Base-by-base conservation (phyloP, 2,888 invertebrate species). In the Endotricha flammealis region DNA sequence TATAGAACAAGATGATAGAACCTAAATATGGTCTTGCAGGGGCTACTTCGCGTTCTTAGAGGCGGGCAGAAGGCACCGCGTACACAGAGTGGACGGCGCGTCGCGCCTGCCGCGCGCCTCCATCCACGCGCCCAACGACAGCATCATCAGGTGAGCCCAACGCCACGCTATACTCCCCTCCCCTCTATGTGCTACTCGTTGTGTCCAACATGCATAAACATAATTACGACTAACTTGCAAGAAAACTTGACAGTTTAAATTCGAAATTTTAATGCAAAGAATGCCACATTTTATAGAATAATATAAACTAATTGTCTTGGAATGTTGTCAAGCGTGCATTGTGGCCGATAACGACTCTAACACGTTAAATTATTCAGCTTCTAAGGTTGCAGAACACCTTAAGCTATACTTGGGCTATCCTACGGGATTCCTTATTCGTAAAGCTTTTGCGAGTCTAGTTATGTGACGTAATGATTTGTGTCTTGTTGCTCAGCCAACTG, bases 41-140 rank as follows among this genome's bases (percentile, higher is more conserved):
- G 95, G 95, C 9, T 94, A 95, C 77, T 96, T 95, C 80, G 96
- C 96, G 6, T 97, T 97, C 79, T 89, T 93, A 58, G 94, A 94
- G 72, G 93, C 95, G 14, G 95, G 95, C 4, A 87, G 92, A 38
- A 89, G 90, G 44, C 93, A 94, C 58, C 85, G 94, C 45, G 89
- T 89, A 28, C 88, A 88, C 40, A 75, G 91, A 32, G 87, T 82
- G 4, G 91, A 91, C 58, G 90, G 90, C 14, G 74, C 67, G 46
- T 81, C 66, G 43, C 81, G 82, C 68, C 79, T 78, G 62, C 90
- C 77, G 63, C 91, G 73, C 72, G 90, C 85, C 67, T 90, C 77
- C 36, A 87, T 90, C 44, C 91, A 91, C 55, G 89, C 90, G 28
- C 92, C 91, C 39, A 93, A 93, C 69, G 93, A 93, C 58, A 91